These are phyloP conservation scores for Aegithalos caudatus DNA, from an alignment of 2,113 vertebrate genomes.

Conservation along the genomic window DNA sequence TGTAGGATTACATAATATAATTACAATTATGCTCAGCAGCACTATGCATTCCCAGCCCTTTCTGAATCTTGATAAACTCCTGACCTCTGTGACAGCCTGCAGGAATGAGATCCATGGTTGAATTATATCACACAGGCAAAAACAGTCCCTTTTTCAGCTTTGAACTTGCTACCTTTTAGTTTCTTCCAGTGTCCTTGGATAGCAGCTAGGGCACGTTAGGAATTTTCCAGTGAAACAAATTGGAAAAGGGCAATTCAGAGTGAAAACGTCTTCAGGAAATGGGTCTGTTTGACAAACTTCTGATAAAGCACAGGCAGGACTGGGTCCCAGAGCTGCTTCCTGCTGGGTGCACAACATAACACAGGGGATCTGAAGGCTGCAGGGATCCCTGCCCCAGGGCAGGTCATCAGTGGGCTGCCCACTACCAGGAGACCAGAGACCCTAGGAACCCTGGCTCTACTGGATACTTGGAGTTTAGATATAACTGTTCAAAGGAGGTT, in stretches of 20 bases:
- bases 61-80: background rate
- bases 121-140: background rate
- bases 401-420: background rate
- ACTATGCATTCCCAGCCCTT: background rate
- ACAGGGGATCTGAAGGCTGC: background rate
- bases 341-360: background rate
- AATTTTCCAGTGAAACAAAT: conserved; percentile 5
- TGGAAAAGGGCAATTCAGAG: background rate
- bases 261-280: background rate
- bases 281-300: background rate
- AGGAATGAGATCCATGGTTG: background rate
- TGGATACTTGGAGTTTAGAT: background rate
- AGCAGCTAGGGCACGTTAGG: background rate
- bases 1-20: background rate
- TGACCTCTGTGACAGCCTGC: background rate
- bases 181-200: background rate
- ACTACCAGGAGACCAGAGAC: background rate
- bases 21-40: background rate
- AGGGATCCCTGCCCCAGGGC: background rate
- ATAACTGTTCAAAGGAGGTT: background rate
- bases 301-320: background rate
- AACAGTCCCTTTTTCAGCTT: background rate
- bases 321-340: background rate
- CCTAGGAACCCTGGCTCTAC: background rate
- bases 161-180: conserved; percentile 15